Evolutionary conservation across 2,797 vertebrate genomes (phyloP).

Genomic region (Ateles fusciceps): DNA sequence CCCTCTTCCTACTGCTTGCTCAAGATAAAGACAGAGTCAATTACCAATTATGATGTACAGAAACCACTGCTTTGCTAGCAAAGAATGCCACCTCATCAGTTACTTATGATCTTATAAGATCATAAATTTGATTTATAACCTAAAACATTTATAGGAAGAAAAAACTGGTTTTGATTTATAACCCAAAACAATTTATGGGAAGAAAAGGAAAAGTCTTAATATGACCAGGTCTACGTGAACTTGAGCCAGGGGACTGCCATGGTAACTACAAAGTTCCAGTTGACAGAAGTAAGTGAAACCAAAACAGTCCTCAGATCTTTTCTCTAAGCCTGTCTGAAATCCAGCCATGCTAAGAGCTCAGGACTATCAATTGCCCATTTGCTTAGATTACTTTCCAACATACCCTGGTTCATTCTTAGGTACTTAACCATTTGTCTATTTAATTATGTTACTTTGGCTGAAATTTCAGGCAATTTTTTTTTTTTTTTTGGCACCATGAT

Average conservation of each 20-base stretch:
- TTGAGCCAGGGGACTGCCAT: background rate
- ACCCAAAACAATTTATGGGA: background rate
- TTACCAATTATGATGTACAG: background rate
- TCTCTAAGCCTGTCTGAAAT: background rate
- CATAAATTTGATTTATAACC: background rate
- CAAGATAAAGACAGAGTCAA: background rate
- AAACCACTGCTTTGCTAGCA: background rate
- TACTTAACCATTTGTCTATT: background rate
- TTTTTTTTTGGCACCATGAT: background rate
- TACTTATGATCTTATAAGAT: background rate
- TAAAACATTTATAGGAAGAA: background rate
- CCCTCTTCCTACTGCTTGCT: background rate
- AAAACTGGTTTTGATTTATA: background rate
- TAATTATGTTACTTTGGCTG: conserved; percentile 13
- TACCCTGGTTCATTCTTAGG: background rate
- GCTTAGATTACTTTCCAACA: conserved; percentile 5
- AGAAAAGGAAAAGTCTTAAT: background rate
- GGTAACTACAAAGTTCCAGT: background rate
- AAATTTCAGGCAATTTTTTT: background rate
- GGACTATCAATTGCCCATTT: background rate
- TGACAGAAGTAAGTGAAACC: conserved; percentile 18
- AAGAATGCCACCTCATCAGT: background rate
- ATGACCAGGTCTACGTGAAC: background rate
- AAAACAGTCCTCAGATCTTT: background rate
- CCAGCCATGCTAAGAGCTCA: background rate